Evolutionary conservation across 2,113 vertebrate species (phyloP), one percentile per base, ranked within the genome.

Genomic region (Trichechus manatus): DNA sequence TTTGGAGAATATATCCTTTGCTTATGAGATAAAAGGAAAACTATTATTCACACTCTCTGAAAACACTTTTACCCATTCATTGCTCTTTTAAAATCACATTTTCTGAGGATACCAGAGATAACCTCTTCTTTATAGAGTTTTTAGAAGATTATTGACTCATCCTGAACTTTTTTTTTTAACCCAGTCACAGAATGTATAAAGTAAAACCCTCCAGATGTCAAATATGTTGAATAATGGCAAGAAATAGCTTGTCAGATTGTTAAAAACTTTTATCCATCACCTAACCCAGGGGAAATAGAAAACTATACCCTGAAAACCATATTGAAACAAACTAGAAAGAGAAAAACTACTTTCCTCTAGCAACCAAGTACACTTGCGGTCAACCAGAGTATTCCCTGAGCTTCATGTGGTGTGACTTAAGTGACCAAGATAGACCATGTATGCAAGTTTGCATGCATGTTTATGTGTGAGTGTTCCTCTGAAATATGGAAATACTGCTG

Each of bases 171-270:
- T 27, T 92, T 87, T 33, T 33, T 33, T 19, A 70, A 75, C 2
- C 44, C 33, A 20, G 10, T 81, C 22, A 86, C 92, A 27, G 9
- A 84, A 77, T 47, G 10, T 53, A 90, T 27, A 83, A 53, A 66
- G 39, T 77, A 78, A 84, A 93, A 68, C 15, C 1, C 4, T 93
- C 11, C 17, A 87, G 59, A 82, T 83, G 9, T 56, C 87, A 96
- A 95, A 47, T 47, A 23, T 80, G 42, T 98, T 95, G 61, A 97
- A 96, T 42, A 56, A 90, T 50, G 68, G 29, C 13, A 89, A 56
- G 19, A 96, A 96, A 92, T 36, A 89, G 79, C n/a, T 89, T 97
- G 53, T 72, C 68, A 97, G 47, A 93, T 79, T 87, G 14, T 80
- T 95, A 80, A 89, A 97, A 91, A 87, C 25, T 75, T 63, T 64